Evolutionary conservation across 37 sponge, comb jelly and placozoan species (phyloP).

Genomic region (Agelas oroides): DNA sequence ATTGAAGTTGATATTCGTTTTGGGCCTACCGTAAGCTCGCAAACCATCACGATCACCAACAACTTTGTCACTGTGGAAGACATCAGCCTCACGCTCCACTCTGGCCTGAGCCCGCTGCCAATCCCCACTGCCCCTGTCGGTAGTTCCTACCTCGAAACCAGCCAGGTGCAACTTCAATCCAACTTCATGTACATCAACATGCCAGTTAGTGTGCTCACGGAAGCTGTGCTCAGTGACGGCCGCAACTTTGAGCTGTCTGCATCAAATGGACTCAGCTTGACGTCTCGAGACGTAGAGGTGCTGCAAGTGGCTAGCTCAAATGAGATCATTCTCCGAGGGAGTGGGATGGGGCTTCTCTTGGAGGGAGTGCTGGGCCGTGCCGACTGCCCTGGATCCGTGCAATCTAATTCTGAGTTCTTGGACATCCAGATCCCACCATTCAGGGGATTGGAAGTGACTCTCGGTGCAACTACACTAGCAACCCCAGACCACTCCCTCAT

Average conservation of each 20-base stretch:
- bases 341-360: conserved; percentile 36
- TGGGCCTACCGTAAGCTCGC: conserved; percentile 10
- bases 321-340: conserved; percentile 40
- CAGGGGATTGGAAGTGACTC: not conserved
- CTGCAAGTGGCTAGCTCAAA: conserved; percentile 8
- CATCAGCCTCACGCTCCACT: conserved; percentile 44
- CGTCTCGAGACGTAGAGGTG: conserved; percentile 23
- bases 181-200: conserved; percentile 28
- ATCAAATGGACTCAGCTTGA: conserved; percentile 32
- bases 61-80: conserved; percentile 31
- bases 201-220: conserved; percentile 41
- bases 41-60: conserved; percentile 28
- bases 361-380: not conserved
- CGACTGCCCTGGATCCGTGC: not conserved
- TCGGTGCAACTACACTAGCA: conserved; percentile 14
- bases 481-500: conserved; percentile 1
- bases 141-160: conserved; percentile 13
- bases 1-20: not conserved
- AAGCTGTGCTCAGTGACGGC: conserved; percentile 62
- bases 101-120: conserved; percentile 15
- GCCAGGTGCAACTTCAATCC: not conserved
- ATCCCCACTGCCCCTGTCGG: conserved; percentile 7
- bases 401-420: conserved; percentile 8
- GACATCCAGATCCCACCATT: conserved; percentile 34
- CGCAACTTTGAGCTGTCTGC: conserved; percentile 28